These are phyloP conservation scores for Pseudobourletiella spinata DNA, from an alignment of 1,140 invertebrate genomes.

Conservation along the genomic window DNA sequence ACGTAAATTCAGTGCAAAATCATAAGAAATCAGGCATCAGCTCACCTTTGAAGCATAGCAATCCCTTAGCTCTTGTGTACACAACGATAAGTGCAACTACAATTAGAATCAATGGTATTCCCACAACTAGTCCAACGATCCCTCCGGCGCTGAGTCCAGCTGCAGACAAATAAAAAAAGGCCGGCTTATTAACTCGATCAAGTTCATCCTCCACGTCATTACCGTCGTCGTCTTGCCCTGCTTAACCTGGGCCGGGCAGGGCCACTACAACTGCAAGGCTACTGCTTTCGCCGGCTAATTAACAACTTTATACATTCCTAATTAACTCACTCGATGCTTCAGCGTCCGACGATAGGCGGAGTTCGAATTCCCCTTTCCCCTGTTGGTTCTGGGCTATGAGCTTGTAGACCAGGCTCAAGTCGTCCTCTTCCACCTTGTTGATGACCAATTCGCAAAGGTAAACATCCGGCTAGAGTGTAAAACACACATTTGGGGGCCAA, in stretches of 20 bases:
- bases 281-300: too few species aligned
- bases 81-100: conserved; percentile 32
- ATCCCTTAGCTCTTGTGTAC: conserved; percentile 32
- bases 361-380: conserved; percentile 18
- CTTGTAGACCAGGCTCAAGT: conserved; percentile 20
- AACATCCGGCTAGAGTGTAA: not conserved
- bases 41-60: conserved; percentile 36
- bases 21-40: conserved; percentile 30
- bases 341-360: conserved; percentile 16
- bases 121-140: conserved; percentile 33
- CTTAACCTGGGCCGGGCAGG: too few species aligned
- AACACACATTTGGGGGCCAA: too few species aligned
- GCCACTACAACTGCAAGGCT: too few species aligned
- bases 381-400: conserved; percentile 11
- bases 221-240: too few species aligned
- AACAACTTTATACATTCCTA: too few species aligned
- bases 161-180: too few species aligned
- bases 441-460: conserved; percentile 13
- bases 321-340: conserved; percentile 10
- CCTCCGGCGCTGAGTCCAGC: conserved; percentile 32
- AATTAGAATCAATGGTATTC: conserved; percentile 32
- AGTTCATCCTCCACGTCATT: too few species aligned
- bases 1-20: conserved; percentile 19
- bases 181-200: too few species aligned
- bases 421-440: conserved; percentile 23